Base-by-base conservation (phyloP, 92 coral and sea anemone genomes). In the Bergia puertoricense region DNA sequence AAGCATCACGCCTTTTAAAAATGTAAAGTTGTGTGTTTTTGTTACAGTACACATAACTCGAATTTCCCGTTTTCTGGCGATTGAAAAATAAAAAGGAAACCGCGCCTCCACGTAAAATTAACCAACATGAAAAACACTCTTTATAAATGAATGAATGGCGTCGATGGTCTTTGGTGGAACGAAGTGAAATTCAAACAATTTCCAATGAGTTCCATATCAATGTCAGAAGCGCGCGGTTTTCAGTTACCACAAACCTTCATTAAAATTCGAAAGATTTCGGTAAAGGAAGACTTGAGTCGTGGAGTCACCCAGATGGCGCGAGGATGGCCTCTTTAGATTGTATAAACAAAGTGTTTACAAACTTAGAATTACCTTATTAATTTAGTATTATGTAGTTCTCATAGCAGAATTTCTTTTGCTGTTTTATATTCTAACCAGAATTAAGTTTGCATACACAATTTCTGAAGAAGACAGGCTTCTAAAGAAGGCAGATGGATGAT, bases 181-280 rank as follows among this genome's bases (percentile, higher is more conserved):
- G 81, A 80, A 85, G 66, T 82, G 91, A 90, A 93, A 95, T 95
- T 93, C 89, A 90, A 95, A 95, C 96, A 93, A 95, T 95, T 95
- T 90, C 91, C 92, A 93, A 93, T 95, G 85, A 93, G 90, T 74
- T 81, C 83, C 94, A 91, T 92, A 95, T 95, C 98, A 93, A 95
- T 95, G 98, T 95, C 98, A 95, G 90, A 89, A 83, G 81, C 44
- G 71, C 85, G 65, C 90, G 96, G 90, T 89, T 92, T 81, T 94
- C 90, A 90, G 91, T 95, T 77, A 50, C 82, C 65, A 83, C 89
- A 76, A 80, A 89, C 88, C 85, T 88, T 93, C 85, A 89, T 81
- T 81, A 88, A 92, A 81, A 92, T 89, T 79, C 88, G 75, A 57
- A 85, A 84, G 79, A 59, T 23, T 65, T 57, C 38, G 42, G 78